Percentiles rank a stretch among this genome's conserved stretches.
phyloP scores from a whole-genome alignment of 2,888 invertebrate genomes.

The Platycnemis pennipes region DNA sequence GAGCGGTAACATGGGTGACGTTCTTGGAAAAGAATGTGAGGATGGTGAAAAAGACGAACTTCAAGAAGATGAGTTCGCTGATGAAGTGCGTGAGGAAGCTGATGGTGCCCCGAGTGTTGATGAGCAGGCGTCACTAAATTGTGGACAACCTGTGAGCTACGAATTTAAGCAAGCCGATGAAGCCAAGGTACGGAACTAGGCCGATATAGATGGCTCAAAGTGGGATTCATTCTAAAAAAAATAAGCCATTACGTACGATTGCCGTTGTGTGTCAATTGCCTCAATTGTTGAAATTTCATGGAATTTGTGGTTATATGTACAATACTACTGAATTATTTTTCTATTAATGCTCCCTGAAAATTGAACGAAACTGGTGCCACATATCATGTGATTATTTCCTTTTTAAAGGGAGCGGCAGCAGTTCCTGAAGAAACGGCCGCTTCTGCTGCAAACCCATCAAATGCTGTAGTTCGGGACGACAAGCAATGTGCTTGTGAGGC shows the following conservation, averaged over 20 bases:
- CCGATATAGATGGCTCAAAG: conserved; percentile 65
- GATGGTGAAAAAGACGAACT: conserved; percentile 73
- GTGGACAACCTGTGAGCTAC: conserved; percentile 70
- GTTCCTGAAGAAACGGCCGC: conserved; percentile 66
- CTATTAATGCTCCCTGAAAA: background rate
- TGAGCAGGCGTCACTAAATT: conserved; percentile 71
- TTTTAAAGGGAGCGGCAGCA: conserved; percentile 66
- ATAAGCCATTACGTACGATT: conserved; percentile 42
- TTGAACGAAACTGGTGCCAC: background rate
- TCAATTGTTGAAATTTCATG: background rate
- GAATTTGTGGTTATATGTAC: background rate
- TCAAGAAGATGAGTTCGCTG: conserved; percentile 70
- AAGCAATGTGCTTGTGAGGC: conserved; percentile 76
- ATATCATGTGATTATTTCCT: conserved; percentile 29
- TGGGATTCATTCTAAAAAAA: conserved; percentile 61
- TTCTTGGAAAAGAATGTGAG: conserved; percentile 76
- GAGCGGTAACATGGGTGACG: conserved; percentile 77
- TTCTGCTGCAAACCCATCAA: conserved; percentile 47
- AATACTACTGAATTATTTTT: background rate
- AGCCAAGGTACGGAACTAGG: conserved; percentile 71
- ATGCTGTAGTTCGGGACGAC: conserved; percentile 70
- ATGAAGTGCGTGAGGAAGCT: conserved; percentile 73
- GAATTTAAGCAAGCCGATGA: conserved; percentile 70
- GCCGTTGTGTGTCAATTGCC: conserved; percentile 33
- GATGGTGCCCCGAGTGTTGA: conserved; percentile 73